Conservation (phyloP, 2,888 invertebrate genomes). For the Archips xylosteana region DNA sequence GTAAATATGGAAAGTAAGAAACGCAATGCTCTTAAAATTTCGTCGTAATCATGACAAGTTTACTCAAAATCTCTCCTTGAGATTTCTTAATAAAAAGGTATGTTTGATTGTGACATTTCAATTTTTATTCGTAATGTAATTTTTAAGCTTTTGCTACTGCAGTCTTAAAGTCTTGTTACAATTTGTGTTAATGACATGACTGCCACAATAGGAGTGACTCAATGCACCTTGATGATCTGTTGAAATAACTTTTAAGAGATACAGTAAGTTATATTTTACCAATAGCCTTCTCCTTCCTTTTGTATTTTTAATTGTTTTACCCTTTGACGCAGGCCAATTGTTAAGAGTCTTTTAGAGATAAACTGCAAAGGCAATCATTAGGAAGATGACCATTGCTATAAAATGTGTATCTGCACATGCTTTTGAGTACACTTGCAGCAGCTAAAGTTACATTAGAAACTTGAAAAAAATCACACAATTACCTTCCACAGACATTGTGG, state of each 20-base stretch:
- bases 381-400: background rate
- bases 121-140: constrained; percentile 10
- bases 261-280: background rate
- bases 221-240: background rate
- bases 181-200: background rate
- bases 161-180: background rate
- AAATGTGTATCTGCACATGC: background rate
- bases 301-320: too few species aligned
- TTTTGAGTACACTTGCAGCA: background rate
- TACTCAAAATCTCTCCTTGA: constrained; percentile 5
- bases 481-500: constrained; percentile 8
- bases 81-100: constrained; percentile 21
- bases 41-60: constrained; percentile 41
- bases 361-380: background rate
- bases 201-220: background rate
- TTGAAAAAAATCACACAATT: constrained; percentile 4
- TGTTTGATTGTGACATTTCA: background rate
- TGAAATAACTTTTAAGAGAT: background rate
- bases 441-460: constrained; percentile 25
- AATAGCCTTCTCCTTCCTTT: background rate
- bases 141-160: constrained; percentile 4
- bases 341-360: background rate
- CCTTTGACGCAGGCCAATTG: too few species aligned
- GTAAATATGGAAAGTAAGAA: constrained; percentile 40
- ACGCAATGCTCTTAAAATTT: constrained; percentile 36